phyloP scores from a whole-genome alignment of 2,113 vertebrate genomes.

The Sinocyclocheilus grahami region DNA sequence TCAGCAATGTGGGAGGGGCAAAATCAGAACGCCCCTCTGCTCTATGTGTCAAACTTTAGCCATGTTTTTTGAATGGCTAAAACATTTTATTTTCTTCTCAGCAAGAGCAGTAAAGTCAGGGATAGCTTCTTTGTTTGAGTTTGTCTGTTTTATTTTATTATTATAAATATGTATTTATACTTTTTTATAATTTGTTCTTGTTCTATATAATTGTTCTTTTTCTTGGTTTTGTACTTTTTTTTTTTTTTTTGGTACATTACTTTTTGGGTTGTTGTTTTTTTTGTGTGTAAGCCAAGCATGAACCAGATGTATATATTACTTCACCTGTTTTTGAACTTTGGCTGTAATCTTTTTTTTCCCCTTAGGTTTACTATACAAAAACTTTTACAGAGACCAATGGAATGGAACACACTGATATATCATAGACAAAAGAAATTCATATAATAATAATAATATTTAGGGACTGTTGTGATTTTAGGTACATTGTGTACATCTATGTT shows the following conservation, averaged over 20 bases:
- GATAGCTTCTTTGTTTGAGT: conserved; percentile 53
- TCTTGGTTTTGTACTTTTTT: conserved; percentile 60
- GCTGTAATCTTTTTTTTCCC: not conserved
- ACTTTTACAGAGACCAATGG: not conserved
- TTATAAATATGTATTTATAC: conserved; percentile 57
- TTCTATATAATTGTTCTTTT: conserved; percentile 54
- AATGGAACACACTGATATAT: not conserved
- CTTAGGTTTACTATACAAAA: not conserved
- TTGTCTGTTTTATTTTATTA: conserved; percentile 62
- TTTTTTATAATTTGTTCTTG: not conserved
- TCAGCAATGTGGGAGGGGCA: not conserved
- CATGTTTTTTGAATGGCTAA: conserved; percentile 48
- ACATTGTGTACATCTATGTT: not conserved
- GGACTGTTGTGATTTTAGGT: conserved; percentile 3
- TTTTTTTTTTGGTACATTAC: no score
- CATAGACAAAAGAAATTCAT: not conserved
- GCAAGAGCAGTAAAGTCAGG: conserved; percentile 43
- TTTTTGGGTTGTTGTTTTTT: not conserved
- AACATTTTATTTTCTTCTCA: conserved; percentile 39
- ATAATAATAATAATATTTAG: conserved; percentile 21
- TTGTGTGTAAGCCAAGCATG: conserved; percentile 60
- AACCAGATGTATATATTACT: conserved; percentile 63
- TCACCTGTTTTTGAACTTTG: conserved; percentile 48
- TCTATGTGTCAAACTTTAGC: conserved; percentile 66
- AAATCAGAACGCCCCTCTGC: conserved; percentile 22